phyloP scores from a whole-genome alignment of 2,797 vertebrate genomes.

The Periophthalmus magnuspinnatus region DNA sequence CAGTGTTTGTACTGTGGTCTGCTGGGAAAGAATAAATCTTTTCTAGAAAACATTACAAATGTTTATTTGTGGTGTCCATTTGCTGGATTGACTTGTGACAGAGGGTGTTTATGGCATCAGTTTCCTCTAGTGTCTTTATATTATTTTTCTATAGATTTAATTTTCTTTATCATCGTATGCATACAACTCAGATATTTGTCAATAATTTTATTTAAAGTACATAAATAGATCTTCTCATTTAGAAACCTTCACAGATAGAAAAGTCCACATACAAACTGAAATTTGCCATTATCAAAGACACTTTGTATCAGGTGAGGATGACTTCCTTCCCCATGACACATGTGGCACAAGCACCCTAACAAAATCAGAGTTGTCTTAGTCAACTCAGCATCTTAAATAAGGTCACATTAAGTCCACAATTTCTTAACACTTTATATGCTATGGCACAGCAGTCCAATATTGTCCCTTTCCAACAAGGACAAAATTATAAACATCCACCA shows the following conservation, averaged over 20 bases:
- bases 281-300: not conserved
- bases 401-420: slow-evolving; percentile 32
- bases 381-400: slow-evolving; percentile 39
- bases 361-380: not conserved
- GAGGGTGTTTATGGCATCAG: not conserved
- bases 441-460: slow-evolving; percentile 17
- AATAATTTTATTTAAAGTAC: slow-evolving; percentile 55
- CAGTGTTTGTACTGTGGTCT: slow-evolving; percentile 54
- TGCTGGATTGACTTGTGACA: slow-evolving; percentile 14
- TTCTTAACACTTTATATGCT: not conserved
- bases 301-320: not conserved
- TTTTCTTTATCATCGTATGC: not conserved
- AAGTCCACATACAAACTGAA: slow-evolving; percentile 21
- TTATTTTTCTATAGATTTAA: not conserved
- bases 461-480: slow-evolving; percentile 50
- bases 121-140: not conserved
- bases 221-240: slow-evolving; percentile 80
- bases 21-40: slow-evolving; percentile 53
- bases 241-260: slow-evolving; percentile 77
- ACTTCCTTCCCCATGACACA: not conserved
- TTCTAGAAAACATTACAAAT: slow-evolving; percentile 34
- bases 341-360: not conserved
- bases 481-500: slow-evolving; percentile 18
- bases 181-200: not conserved
- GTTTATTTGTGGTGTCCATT: slow-evolving; percentile 4